These are phyloP conservation scores for Ceyx cyanopectus DNA, from an alignment of 2,113 vertebrate genomes.

Conservation along the genomic window DNA sequence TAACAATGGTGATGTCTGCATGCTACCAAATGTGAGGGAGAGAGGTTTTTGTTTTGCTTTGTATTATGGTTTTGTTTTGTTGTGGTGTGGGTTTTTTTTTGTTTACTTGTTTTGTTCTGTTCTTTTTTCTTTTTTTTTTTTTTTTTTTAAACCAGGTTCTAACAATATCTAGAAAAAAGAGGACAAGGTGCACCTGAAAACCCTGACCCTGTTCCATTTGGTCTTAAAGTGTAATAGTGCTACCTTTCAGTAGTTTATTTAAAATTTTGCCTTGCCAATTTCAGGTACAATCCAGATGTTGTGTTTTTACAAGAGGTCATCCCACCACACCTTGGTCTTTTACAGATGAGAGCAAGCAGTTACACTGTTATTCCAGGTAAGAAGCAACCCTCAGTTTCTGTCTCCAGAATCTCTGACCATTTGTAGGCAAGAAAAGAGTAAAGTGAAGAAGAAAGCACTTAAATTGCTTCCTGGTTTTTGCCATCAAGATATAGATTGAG, in stretches of 20 bases:
- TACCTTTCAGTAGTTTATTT: background rate
- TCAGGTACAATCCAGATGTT: slow-evolving; percentile 92
- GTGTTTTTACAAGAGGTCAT: slow-evolving; percentile 95
- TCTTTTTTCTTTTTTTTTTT: background rate
- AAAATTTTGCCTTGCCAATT: slow-evolving; percentile 33
- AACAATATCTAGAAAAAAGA: background rate
- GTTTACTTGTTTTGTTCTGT: background rate
- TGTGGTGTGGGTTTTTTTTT: background rate
- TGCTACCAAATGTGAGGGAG: background rate
- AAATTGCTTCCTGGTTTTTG: background rate
- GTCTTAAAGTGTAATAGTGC: background rate
- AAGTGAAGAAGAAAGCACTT: background rate
- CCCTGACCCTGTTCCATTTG: background rate
- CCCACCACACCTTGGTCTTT: slow-evolving; percentile 80
- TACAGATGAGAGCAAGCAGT: slow-evolving; percentile 86
- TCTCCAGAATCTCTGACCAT: background rate
- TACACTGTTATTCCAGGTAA: slow-evolving; percentile 91
- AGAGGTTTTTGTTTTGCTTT: background rate
- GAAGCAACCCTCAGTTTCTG: background rate
- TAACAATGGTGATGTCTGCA: background rate
- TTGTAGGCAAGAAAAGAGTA: background rate
- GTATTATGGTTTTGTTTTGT: too few relatives aligned
- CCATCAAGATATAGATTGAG: background rate
- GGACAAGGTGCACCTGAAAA: background rate
- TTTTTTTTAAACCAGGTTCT: background rate